Percentiles rank a stretch among this genome's conserved stretches.
Evolutionary conservation across 2,888 invertebrate genomes (phyloP).

Genomic region (Neoitamus cyanurus): DNA sequence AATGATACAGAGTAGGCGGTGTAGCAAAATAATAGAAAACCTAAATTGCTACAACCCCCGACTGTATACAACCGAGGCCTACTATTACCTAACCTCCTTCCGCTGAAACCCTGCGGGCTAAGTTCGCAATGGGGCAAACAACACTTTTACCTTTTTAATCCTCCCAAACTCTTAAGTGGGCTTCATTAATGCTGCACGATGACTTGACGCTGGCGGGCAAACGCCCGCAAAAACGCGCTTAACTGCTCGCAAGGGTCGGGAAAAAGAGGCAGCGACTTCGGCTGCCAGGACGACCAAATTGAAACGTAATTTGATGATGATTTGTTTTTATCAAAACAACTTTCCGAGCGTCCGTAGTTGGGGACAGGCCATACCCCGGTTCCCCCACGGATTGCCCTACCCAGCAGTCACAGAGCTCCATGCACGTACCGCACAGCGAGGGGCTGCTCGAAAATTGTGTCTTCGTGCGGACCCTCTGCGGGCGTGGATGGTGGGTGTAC

Average conservation of each 20-base stretch:
- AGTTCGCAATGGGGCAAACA: not conserved
- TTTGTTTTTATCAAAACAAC: constrained; percentile 57
- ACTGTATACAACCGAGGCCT: not conserved
- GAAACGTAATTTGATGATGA: constrained; percentile 56
- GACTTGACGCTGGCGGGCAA: not conserved
- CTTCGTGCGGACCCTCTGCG: not conserved
- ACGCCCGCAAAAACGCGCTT: not conserved
- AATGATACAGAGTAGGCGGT: not conserved
- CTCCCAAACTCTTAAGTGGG: not conserved
- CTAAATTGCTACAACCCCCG: not conserved
- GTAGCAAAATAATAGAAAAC: not conserved
- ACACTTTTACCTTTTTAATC: not conserved
- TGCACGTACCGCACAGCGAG: not conserved
- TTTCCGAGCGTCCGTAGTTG: constrained; percentile 49
- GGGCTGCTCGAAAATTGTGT: not conserved
- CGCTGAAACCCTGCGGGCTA: not conserved
- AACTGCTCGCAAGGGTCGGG: not conserved
- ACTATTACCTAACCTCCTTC: not conserved
- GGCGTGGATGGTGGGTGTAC: not conserved
- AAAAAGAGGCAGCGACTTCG: not conserved
- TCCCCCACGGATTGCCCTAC: not conserved
- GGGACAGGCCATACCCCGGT: constrained; percentile 39
- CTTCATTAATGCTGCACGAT: constrained; percentile 6
- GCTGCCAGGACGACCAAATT: constrained; percentile 54
- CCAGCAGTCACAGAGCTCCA: not conserved